Conservation (phyloP, 2,797 vertebrate species). For the Vultur gryphus region DNA sequence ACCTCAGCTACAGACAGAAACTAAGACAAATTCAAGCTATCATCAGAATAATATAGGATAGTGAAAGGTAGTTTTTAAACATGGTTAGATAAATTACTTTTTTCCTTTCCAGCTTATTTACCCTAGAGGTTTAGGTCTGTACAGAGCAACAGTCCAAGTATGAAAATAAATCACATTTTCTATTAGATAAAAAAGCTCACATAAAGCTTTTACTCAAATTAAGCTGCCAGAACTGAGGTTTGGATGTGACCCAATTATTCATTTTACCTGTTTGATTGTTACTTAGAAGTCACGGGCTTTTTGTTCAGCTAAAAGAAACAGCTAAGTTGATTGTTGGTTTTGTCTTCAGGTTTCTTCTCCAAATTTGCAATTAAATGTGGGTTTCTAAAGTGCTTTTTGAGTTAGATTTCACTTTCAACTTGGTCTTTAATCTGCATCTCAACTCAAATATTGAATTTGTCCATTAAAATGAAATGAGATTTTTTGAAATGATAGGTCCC, state of each 20-base stretch:
- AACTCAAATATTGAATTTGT: neutral
- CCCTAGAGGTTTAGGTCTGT: neutral
- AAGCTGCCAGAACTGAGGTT: neutral
- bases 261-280: neutral
- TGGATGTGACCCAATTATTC: neutral
- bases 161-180: neutral
- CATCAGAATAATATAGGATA: neutral
- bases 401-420: neutral
- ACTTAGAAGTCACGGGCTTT: neutral
- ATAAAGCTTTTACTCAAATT: neutral
- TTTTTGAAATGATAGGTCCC: neutral
- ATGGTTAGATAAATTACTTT: neutral
- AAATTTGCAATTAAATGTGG: neutral
- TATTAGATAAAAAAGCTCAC: neutral
- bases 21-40: neutral
- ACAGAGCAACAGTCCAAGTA: neutral
- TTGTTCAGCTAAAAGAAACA: neutral
- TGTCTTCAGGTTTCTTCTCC: neutral
- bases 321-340: neutral
- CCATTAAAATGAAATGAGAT: neutral
- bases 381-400: neutral
- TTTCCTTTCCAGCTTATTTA: neutral
- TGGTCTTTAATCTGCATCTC: neutral
- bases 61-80: neutral
- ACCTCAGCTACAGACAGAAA: neutral